phyloP scores from a whole-genome alignment of 2,797 vertebrate species.

The Apogon hyalosoma region DNA sequence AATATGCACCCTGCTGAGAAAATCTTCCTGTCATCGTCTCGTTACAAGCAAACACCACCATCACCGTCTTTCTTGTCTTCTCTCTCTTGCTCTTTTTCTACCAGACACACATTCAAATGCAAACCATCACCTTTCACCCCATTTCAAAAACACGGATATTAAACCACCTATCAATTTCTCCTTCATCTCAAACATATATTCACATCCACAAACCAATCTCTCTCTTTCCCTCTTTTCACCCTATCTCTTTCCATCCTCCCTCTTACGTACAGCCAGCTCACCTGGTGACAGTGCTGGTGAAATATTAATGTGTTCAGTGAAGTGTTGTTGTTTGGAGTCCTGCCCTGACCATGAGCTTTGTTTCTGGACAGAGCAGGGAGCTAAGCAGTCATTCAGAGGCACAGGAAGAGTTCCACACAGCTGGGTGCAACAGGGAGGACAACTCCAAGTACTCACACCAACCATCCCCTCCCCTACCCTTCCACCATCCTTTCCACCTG shows the following conservation, averaged over 20 bases:
- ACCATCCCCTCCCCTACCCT: too few species aligned
- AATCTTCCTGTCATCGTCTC: conserved; percentile 41
- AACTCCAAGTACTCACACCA: background rate
- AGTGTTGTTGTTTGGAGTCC: conserved; percentile 70
- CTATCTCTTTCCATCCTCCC: conserved; percentile 29
- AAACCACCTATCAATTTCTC: conserved; percentile 65
- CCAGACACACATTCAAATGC: conserved; percentile 49
- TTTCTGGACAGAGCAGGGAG: conserved; percentile 50
- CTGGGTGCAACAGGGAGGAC: conserved; percentile 19
- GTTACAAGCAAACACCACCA: conserved; percentile 3
- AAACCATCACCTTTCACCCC: conserved; percentile 46
- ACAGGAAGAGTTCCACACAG: conserved; percentile 36
- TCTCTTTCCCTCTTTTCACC: conserved; percentile 10
- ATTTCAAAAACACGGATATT: conserved; percentile 73
- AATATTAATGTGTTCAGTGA: conserved; percentile 75
- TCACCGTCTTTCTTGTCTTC: background rate
- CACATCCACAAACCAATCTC: conserved; percentile 28
- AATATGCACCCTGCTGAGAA: conserved; percentile 60
- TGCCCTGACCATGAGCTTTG: conserved; percentile 66
- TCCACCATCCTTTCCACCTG: conserved; percentile 1
- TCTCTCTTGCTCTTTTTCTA: conserved; percentile 7
- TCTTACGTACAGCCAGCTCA: conserved; percentile 40
- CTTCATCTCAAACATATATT: conserved; percentile 63
- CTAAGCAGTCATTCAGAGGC: conserved; percentile 49
- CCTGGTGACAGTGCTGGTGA: conserved; percentile 60